Percentiles rank a stretch among this genome's conserved stretches.
Conservation (phyloP, 1,140 invertebrate genomes). For the Anoplolepis gracilipes region DNA sequence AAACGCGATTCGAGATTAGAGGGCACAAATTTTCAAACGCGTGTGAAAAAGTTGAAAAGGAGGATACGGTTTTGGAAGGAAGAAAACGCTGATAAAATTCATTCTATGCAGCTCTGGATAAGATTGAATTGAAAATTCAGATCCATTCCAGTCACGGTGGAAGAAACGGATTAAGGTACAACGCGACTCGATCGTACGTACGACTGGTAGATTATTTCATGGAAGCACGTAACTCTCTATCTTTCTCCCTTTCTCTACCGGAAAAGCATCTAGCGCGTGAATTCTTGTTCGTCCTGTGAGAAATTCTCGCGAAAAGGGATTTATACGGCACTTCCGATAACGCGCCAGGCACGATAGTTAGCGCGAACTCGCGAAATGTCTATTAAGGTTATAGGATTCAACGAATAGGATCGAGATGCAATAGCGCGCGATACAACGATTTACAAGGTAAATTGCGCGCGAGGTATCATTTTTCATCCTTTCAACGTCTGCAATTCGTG, state of each 20-base stretch:
- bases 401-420: constrained; percentile 23
- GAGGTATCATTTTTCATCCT: constrained; percentile 25
- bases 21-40: neutral
- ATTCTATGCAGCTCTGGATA: neutral
- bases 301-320: constrained; percentile 35
- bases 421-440: constrained; percentile 36
- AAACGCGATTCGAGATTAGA: constrained; percentile 15
- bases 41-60: neutral
- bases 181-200: constrained; percentile 11
- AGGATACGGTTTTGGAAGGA: neutral
- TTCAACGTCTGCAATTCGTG: constrained; percentile 11
- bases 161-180: constrained; percentile 51
- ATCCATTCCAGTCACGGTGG: constrained; percentile 30
- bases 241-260: too few relatives aligned
- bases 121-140: constrained; percentile 56
- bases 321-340: constrained; percentile 31
- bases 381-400: constrained; percentile 14
- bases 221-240: neutral
- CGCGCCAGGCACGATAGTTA: neutral
- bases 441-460: constrained; percentile 19
- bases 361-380: constrained; percentile 3
- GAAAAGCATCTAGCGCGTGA: constrained; percentile 7
- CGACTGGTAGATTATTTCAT: constrained; percentile 25
- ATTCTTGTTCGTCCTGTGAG: constrained; percentile 24
- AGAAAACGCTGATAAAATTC: constrained; percentile 31